phyloP scores from a whole-genome alignment of 2,113 vertebrate species.

The Centropus bengalensis region DNA sequence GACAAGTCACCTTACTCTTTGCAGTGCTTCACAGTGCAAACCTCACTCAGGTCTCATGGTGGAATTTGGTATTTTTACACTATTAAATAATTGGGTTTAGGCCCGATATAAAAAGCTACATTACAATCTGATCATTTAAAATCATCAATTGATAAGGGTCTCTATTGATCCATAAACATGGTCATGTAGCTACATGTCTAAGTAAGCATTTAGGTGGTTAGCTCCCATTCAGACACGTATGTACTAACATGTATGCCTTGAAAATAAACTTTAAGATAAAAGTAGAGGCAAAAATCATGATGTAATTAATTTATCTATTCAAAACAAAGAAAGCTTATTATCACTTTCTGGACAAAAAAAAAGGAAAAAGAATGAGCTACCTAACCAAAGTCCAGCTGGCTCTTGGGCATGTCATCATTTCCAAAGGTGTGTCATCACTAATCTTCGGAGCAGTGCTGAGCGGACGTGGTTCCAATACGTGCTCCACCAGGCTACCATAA shows the following conservation, averaged over 20 bases:
- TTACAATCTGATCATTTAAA: slow-evolving; percentile 23
- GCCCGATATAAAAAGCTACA: not conserved
- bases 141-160: not conserved
- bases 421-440: slow-evolving; percentile 93
- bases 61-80: slow-evolving; percentile 33
- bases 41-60: not conserved
- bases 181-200: not conserved
- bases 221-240: not conserved
- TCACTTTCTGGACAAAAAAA: not conserved
- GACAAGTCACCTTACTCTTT: slow-evolving; percentile 5
- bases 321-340: not conserved
- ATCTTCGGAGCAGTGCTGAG: slow-evolving; percentile 93
- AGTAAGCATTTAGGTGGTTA: not conserved
- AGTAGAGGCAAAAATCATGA: accelerated
- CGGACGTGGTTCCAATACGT: slow-evolving; percentile 91
- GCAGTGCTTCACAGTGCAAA: not conserved
- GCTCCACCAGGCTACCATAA: slow-evolving; percentile 94
- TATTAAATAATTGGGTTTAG: not conserved
- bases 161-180: not conserved
- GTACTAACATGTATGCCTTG: not conserved
- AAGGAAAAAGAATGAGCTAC: slow-evolving; percentile 64
- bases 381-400: slow-evolving; percentile 95
- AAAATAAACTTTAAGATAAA: not conserved
- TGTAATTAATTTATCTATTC: not conserved
- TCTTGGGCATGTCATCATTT: slow-evolving; percentile 90